Percentiles rank a stretch among this genome's conserved stretches.
Evolutionary conservation across 1,140 invertebrate genomes (phyloP).

Genomic region (Psix sp.): DNA sequence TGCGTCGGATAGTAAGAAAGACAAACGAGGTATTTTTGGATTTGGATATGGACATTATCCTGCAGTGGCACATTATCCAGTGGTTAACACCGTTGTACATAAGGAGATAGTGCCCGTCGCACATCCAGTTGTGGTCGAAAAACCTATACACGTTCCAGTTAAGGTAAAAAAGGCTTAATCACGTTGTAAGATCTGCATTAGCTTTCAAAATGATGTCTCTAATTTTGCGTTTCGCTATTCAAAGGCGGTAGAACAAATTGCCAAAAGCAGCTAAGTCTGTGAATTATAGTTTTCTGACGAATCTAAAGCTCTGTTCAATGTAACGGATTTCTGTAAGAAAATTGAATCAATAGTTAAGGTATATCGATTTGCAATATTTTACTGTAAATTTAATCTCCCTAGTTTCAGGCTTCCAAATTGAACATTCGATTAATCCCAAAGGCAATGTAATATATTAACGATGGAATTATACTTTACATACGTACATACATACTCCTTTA

Average conservation of each 20-base stretch:
- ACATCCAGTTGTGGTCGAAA: constrained; percentile 70
- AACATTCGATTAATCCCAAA: constrained; percentile 22
- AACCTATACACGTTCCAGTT: constrained; percentile 67
- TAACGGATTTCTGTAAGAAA: too few relatives aligned
- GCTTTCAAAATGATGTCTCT: constrained; percentile 1
- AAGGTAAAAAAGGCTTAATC: constrained; percentile 64
- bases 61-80: constrained; percentile 46
- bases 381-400: constrained; percentile 10
- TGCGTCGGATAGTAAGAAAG: constrained; percentile 39
- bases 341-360: constrained; percentile 5
- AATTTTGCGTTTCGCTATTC: not conserved
- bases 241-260: too few relatives aligned
- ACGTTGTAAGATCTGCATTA: constrained; percentile 12
- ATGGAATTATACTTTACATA: constrained; percentile 13
- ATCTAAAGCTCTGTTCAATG: too few relatives aligned
- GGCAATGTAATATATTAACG: constrained; percentile 21
- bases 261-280: too few relatives aligned
- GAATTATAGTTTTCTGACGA: too few relatives aligned
- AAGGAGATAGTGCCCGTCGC: constrained; percentile 71
- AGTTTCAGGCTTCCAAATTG: constrained; percentile 14
- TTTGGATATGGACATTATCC: constrained; percentile 65
- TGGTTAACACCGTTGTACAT: constrained; percentile 66
- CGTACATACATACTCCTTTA: too few relatives aligned
- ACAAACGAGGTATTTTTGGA: constrained; percentile 68
- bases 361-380: constrained; percentile 21